Evolutionary conservation across 2,113 vertebrate genomes (phyloP).

Genomic region (Myrmecophaga tridactyla): DNA sequence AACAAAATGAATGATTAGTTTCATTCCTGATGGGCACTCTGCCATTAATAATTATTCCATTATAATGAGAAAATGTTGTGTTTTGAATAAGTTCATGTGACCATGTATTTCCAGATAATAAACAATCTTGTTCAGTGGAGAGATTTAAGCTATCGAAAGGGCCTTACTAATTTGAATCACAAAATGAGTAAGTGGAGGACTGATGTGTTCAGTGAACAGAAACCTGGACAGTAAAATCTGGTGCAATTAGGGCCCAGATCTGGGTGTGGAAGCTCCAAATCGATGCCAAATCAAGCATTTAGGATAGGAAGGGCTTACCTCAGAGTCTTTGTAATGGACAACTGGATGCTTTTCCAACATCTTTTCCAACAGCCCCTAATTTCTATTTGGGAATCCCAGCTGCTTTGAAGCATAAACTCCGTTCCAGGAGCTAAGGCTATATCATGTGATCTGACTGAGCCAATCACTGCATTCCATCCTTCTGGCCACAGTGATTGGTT

Average conservation of each 20-base stretch:
- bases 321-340: background rate
- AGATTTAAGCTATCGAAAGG: constrained; percentile 48
- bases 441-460: background rate
- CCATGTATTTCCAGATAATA: constrained; percentile 60
- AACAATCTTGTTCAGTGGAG: constrained; percentile 33
- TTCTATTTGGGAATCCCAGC: background rate
- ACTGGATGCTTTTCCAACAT: background rate
- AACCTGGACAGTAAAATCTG: constrained; percentile 45
- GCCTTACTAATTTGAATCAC: constrained; percentile 53
- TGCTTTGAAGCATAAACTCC: background rate
- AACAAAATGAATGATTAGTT: constrained; percentile 69
- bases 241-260: constrained; percentile 2
- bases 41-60: constrained; percentile 70
- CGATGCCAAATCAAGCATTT: background rate
- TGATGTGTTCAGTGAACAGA: constrained; percentile 27
- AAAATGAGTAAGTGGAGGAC: constrained; percentile 51
- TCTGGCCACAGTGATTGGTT: background rate
- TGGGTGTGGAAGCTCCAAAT: background rate
- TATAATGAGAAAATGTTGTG: constrained; percentile 57
- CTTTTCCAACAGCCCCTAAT: background rate
- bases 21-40: constrained; percentile 71
- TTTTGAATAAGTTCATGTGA: constrained; percentile 66
- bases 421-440: background rate
- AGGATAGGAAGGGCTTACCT: background rate
- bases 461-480: background rate